These are phyloP conservation scores for Athetis lepigone DNA, from an alignment of 2,888 invertebrate species.

Conservation along the genomic window DNA sequence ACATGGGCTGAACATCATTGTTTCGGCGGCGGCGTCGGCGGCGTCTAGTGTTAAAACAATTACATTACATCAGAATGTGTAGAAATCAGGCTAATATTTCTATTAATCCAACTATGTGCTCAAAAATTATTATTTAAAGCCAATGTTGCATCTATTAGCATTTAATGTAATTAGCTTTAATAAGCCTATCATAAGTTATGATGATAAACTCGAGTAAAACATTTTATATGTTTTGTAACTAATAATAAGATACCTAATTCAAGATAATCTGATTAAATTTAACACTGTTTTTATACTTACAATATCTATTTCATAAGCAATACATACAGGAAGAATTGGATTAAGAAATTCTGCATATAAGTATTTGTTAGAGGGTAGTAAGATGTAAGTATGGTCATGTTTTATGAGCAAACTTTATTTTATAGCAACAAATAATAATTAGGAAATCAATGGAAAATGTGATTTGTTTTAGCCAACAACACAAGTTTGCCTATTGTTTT, in stretches of 20 bases:
- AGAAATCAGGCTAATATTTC: conserved; percentile 48
- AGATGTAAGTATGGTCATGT: conserved; percentile 13
- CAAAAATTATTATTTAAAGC: conserved; percentile 56
- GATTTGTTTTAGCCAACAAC: conserved; percentile 67
- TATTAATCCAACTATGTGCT: conserved; percentile 56
- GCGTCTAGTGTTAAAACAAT: conserved; percentile 53
- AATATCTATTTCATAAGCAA: conserved; percentile 20
- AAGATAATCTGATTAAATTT: conserved; percentile 37
- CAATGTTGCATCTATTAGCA: conserved; percentile 56
- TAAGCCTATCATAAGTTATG: conserved; percentile 46
- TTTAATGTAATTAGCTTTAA: conserved; percentile 64
- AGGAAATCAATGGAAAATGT: conserved; percentile 55
- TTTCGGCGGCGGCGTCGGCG: conserved; percentile 44
- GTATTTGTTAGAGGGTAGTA: conserved; percentile 21
- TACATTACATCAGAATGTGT: conserved; percentile 37
- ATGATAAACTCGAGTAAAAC: conserved; percentile 35
- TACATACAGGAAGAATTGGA: conserved; percentile 2
- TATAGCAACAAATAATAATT: conserved; percentile 34
- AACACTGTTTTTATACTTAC: background rate
- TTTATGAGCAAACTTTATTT: conserved; percentile 27
- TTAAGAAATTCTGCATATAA: conserved; percentile 19
- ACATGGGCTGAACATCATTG: conserved; percentile 92
- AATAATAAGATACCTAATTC: conserved; percentile 41
- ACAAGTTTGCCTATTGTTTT: conserved; percentile 65
- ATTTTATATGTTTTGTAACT: conserved; percentile 46